These are phyloP conservation scores for Crenichthys baileyi DNA, from an alignment of 2,797 vertebrate species.

Conservation along the genomic window DNA sequence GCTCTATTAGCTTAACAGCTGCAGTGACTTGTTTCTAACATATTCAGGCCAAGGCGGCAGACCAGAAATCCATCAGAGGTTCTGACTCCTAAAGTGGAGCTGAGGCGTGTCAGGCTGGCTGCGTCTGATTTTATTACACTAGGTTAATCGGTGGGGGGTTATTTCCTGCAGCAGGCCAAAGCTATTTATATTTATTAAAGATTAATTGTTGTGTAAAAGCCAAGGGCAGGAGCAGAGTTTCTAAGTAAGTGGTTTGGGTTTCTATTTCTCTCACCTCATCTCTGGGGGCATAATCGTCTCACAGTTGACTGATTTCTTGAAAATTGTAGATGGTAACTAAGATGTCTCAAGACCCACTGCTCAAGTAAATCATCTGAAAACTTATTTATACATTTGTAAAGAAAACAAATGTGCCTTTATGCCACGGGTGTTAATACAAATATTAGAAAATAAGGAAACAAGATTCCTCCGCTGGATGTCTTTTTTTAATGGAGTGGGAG, in stretches of 20 bases:
- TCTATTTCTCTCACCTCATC: slow-evolving; percentile 11
- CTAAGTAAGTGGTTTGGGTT: slow-evolving; percentile 9
- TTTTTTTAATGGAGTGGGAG: slow-evolving; percentile 41
- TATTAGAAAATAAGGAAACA: slow-evolving; percentile 28
- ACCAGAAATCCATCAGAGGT: slow-evolving; percentile 33
- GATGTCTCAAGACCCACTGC: slow-evolving; percentile 8
- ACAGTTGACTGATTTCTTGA: slow-evolving; percentile 24
- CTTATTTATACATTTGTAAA: slow-evolving; percentile 8
- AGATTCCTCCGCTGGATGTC: slow-evolving; percentile 29
- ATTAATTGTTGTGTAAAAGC: slow-evolving; percentile 56
- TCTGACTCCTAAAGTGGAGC: slow-evolving; percentile 36
- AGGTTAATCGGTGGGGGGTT: slow-evolving; percentile 50
- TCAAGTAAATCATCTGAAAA: slow-evolving; percentile 28
- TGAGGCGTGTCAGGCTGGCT: slow-evolving; percentile 21
- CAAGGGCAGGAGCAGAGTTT: slow-evolving; percentile 12
- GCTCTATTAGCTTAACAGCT: not conserved
- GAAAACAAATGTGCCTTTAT: slow-evolving; percentile 30
- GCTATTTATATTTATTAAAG: slow-evolving; percentile 61
- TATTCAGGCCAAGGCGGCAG: slow-evolving; percentile 21
- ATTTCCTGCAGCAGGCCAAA: slow-evolving; percentile 29
- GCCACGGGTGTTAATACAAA: slow-evolving; percentile 14
- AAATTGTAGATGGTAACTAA: slow-evolving; percentile 16
- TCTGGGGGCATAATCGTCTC: slow-evolving; percentile 20
- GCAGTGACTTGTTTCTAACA: slow-evolving; percentile 30
- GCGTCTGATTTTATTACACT: slow-evolving; percentile 24